Base-by-base conservation (phyloP, 2,797 vertebrate species). In the Meda fulgida region DNA sequence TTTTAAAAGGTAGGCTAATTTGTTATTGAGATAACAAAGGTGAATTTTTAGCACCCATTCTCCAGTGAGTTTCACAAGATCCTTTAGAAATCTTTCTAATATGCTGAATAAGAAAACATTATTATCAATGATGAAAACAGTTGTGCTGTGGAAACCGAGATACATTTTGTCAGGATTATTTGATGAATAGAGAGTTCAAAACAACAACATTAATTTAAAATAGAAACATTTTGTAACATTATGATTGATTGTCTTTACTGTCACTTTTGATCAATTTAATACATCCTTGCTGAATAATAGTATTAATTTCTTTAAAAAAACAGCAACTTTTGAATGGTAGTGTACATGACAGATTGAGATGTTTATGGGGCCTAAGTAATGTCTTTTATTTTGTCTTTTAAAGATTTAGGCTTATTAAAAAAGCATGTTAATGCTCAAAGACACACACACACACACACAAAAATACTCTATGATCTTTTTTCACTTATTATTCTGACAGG, bases 401-500 rank as follows among this genome's bases (percentile, higher is more conserved):
- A n/a, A n/a, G n/a, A n/a, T n/a, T n/a, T n/a, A n/a, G n/a, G n/a
- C n/a, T n/a, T n/a, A n/a, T n/a, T n/a, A n/a, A n/a, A n/a, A 21
- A 29, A 65, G 0, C 29, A 18, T 19, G 2, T 43, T 16, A 43
- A n/a, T 63, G 7, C 40, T 80, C 78, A 79, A 43, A 46, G 19
- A 51, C 26, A 66, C 19, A 48, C 23, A 46, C 14, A 46, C 40
- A 43, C 4, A 46, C 43, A 48, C 46, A 48, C 46, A 46, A 5
- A 14, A 46, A 14, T 7, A 34, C 38, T 38, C n/a, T n/a, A n/a
- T 29, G 60, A 66, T 34, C 43, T 46, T 46, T 46, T 51, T 67
- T 80, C 40, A 79, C 40, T 48, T 66, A 63, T 79, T 79, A 48
- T 66, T 46, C 78, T 10, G 14, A 67, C 21, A 67, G 78, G 43